Conservation (phyloP, 1,140 invertebrate species). For the Coelopa frigida region DNA sequence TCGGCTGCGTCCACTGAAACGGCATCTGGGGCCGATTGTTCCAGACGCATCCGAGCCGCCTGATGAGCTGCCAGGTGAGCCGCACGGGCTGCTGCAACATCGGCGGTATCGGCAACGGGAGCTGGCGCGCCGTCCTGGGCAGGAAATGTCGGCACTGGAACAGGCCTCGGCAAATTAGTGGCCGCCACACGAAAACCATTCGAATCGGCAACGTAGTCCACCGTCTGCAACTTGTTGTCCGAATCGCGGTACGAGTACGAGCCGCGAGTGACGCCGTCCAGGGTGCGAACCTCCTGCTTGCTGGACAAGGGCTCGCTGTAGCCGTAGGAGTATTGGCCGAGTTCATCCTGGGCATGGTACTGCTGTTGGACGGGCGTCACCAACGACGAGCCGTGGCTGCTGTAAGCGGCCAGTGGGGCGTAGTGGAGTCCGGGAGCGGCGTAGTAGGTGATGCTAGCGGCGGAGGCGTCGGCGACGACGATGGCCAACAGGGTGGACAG, state of each 20-base stretch:
- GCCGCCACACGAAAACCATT: slow-evolving; percentile 58
- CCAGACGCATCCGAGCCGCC: slow-evolving; percentile 19
- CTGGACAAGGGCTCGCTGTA: slow-evolving; percentile 56
- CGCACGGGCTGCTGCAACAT: slow-evolving; percentile 16
- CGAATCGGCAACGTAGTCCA: slow-evolving; percentile 54
- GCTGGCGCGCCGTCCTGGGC: slow-evolving; percentile 13
- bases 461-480: background rate
- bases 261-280: slow-evolving; percentile 59
- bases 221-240: slow-evolving; percentile 54
- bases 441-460: slow-evolving; percentile 7
- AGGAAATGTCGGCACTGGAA: background rate
- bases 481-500: background rate
- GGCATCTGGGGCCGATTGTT: slow-evolving; percentile 10
- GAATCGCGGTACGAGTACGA: slow-evolving; percentile 59
- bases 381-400: slow-evolving; percentile 24
- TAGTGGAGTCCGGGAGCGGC: slow-evolving; percentile 7
- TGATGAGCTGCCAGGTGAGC: slow-evolving; percentile 17
- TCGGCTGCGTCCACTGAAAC: slow-evolving; percentile 8
- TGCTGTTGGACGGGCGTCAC: slow-evolving; percentile 44
- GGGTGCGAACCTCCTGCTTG: slow-evolving; percentile 56
- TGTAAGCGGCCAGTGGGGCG: slow-evolving; percentile 25
- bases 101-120: slow-evolving; percentile 15
- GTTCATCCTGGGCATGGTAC: slow-evolving; percentile 56
- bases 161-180: slow-evolving; percentile 54
- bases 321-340: slow-evolving; percentile 61